These are phyloP conservation scores for Argentina silus DNA, from an alignment of 2,797 vertebrate species.

Conservation along the genomic window DNA sequence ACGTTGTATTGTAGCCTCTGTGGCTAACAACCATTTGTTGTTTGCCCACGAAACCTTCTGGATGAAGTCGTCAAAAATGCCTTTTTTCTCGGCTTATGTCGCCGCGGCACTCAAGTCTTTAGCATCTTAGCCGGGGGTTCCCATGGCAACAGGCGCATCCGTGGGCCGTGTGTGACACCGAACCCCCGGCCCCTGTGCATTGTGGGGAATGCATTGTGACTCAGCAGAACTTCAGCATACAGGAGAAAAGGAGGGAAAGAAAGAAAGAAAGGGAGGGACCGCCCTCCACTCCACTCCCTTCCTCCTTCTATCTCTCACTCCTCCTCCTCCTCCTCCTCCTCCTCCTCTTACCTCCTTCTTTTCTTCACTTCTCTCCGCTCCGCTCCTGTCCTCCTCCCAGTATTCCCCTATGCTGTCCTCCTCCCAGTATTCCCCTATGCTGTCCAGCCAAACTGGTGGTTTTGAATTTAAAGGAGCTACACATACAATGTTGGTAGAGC, in stretches of 20 bases:
- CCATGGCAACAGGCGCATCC: conserved; percentile 21
- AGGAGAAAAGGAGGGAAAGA: conserved; percentile 5
- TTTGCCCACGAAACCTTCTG: not conserved
- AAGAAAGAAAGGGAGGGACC: not conserved
- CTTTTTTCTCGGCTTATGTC: too few species aligned
- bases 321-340: not conserved
- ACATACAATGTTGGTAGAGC: too few species aligned
- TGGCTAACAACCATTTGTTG: not conserved
- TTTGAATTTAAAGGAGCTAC: too few species aligned
- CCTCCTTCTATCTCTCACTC: not conserved
- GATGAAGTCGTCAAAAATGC: not conserved
- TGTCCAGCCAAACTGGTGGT: not conserved
- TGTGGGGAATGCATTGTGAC: conserved; percentile 37
- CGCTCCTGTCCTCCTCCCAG: too few species aligned
- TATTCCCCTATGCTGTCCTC: not conserved
- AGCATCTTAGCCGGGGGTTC: conserved; percentile 18
- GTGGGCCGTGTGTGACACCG: not conserved
- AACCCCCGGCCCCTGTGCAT: conserved; percentile 19
- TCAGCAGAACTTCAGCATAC: conserved; percentile 23
- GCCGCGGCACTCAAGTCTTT: not conserved
- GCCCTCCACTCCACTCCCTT: too few species aligned
- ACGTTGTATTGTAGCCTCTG: too few species aligned
- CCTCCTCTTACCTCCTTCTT: not conserved
- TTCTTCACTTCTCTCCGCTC: too few species aligned
- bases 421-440: not conserved